Conservation (phyloP, 2,797 vertebrate species). For the Coracias cyanogaster region DNA sequence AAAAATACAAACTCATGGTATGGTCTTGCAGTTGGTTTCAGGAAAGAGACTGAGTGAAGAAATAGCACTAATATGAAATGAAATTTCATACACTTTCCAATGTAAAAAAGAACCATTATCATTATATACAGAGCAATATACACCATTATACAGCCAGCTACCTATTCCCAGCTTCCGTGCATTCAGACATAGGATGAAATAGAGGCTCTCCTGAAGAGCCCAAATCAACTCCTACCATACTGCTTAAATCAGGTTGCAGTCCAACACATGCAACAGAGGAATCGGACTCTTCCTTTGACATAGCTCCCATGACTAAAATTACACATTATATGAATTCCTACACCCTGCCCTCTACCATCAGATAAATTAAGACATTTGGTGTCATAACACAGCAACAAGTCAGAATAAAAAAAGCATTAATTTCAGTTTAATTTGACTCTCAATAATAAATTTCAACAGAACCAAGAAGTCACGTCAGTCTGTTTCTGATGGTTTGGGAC, state of each 20-base stretch:
- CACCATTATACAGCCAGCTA: not conserved
- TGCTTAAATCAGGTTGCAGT: not conserved
- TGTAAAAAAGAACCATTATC: not conserved
- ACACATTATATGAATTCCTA: not conserved
- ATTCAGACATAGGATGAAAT: not conserved
- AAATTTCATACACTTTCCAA: not conserved
- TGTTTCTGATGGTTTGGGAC: not conserved
- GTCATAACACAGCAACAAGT: not conserved
- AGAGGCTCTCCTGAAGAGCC: not conserved
- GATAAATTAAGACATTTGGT: not conserved
- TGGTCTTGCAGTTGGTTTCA: not conserved
- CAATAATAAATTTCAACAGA: not conserved
- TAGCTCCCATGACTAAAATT: not conserved
- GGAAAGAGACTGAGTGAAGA: not conserved
- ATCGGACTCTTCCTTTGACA: not conserved
- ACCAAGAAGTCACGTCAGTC: not conserved
- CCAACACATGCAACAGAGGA: not conserved
- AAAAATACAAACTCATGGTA: not conserved
- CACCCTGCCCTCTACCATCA: not conserved
- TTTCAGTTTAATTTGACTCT: not conserved
- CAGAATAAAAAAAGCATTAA: not conserved
- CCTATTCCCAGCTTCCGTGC: not conserved
- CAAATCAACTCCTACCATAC: not conserved
- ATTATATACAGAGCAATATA: not conserved
- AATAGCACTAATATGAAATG: not conserved